These are phyloP conservation scores for Apteryx owenii DNA, from an alignment of 2,113 vertebrate species.

Conservation along the genomic window DNA sequence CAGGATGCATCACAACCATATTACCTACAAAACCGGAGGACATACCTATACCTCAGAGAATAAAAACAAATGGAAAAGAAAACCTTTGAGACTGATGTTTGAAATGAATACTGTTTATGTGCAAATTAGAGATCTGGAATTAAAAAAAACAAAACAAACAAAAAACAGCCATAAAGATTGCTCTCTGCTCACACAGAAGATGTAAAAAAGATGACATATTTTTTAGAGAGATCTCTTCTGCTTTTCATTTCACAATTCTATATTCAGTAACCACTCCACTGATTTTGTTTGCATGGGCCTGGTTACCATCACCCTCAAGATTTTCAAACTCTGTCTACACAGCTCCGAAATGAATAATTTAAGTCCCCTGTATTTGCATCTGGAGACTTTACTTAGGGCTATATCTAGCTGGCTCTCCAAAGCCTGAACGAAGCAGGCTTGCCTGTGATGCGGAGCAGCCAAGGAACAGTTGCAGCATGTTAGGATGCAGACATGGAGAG, in stretches of 20 bases:
- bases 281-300: neutral
- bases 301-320: constrained; percentile 8
- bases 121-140: neutral
- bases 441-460: neutral
- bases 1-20: neutral
- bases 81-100: neutral
- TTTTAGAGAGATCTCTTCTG: neutral
- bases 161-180: neutral
- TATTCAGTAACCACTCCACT: neutral
- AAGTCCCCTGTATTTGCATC: constrained; percentile 7
- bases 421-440: neutral
- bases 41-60: neutral
- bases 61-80: neutral
- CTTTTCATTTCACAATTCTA: neutral
- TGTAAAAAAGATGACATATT: neutral
- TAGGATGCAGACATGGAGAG: neutral
- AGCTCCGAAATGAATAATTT: constrained; percentile 2
- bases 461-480: fast-evolving
- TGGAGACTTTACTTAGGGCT: constrained; percentile 25
- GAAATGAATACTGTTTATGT: neutral
- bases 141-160: neutral
- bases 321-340: neutral
- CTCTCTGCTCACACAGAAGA: neutral
- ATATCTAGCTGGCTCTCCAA: neutral
- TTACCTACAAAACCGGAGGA: neutral